A percentile compares a stretch with the other conserved stretches of the same genome.
phyloP scores from a whole-genome alignment of 2,113 vertebrate species.

The Tychaedon coryphoeus region DNA sequence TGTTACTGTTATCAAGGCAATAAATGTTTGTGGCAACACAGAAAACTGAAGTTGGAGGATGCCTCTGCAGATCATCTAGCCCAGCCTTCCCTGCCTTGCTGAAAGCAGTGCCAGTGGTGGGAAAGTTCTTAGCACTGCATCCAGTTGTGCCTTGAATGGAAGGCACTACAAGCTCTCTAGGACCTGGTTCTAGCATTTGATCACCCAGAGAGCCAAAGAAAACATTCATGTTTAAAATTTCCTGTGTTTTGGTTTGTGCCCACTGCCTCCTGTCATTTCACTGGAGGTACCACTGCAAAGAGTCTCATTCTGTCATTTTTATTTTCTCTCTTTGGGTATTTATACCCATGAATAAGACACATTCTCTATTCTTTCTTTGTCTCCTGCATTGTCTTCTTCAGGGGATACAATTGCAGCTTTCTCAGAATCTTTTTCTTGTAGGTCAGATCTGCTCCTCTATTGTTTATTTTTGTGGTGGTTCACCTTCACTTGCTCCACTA shows the following conservation, averaged over 20 bases:
- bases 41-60: not conserved
- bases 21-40: not conserved
- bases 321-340: not conserved
- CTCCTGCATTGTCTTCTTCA: not conserved
- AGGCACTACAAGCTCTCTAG: not conserved
- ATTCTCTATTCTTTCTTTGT: not conserved
- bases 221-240: not conserved
- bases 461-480: not conserved
- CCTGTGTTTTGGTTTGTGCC: not conserved
- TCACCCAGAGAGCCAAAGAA: not conserved
- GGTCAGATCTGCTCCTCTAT: not conserved
- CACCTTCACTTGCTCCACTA: not conserved
- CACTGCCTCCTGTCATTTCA: not conserved
- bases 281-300: not conserved
- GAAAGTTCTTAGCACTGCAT: not conserved
- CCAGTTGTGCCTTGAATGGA: not conserved
- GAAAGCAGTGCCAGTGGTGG: not conserved
- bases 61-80: not conserved
- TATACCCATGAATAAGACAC: not conserved
- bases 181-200: not conserved
- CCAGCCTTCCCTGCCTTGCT: not conserved
- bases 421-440: not conserved
- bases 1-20: not conserved
- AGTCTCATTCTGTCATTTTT: not conserved
- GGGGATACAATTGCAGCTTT: not conserved